A percentile compares a stretch with the other conserved stretches of the same genome.
These are phyloP conservation scores for Apeira syringaria DNA, from an alignment of 2,888 invertebrate species.

Conservation along the genomic window DNA sequence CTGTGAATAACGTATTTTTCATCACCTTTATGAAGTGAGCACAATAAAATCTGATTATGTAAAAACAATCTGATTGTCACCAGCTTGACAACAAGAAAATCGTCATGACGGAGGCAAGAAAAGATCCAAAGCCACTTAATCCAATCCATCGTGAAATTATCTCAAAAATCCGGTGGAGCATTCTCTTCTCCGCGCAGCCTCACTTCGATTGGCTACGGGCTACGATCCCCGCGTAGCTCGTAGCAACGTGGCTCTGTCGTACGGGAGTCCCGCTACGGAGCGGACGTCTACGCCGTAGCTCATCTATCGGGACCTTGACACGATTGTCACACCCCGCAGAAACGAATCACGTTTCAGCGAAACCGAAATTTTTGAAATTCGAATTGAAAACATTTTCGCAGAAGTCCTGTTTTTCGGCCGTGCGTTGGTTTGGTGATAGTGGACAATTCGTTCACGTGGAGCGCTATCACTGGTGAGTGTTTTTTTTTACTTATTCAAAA, in stretches of 20 bases:
- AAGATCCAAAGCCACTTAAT: conserved; percentile 42
- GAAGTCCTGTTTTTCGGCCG: conserved; percentile 14
- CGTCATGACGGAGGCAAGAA: conserved; percentile 27
- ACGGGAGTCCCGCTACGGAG: conserved; percentile 73
- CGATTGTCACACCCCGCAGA: conserved; percentile 67
- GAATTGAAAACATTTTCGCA: conserved; percentile 1
- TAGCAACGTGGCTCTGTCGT: conserved; percentile 78
- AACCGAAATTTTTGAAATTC: conserved; percentile 23
- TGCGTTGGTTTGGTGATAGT: conserved; percentile 53
- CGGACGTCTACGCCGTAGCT: conserved; percentile 74
- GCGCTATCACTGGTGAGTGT: conserved; percentile 47
- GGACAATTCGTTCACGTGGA: conserved; percentile 48
- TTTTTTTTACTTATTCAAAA: conserved; percentile 13
- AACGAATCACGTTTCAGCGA: conserved; percentile 31
- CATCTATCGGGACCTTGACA: conserved; percentile 63
- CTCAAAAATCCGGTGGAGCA: conserved; percentile 59
- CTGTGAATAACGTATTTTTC: no score
- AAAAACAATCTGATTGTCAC: background rate
- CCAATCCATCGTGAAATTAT: conserved; percentile 38
- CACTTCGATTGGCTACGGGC: conserved; percentile 80
- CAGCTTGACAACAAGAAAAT: conserved; percentile 19
- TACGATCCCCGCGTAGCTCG: conserved; percentile 68
- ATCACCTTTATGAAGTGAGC: no score
- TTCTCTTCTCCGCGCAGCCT: conserved; percentile 63
- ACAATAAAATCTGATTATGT: no score